Conservation (phyloP, 2,888 invertebrate genomes). For the Glaucopsyche alexis region DNA sequence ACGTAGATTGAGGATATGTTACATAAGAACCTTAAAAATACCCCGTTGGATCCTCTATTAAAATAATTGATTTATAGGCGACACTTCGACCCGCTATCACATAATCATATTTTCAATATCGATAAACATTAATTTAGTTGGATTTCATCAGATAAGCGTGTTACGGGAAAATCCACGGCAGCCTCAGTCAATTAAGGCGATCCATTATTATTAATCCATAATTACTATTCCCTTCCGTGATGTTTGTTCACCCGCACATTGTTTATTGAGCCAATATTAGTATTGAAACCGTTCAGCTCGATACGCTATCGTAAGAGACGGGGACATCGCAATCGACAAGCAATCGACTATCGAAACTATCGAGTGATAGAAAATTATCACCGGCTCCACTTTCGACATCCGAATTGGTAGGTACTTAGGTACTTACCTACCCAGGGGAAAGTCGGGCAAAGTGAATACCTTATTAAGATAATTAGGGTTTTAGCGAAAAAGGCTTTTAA, state of each 20-base stretch:
- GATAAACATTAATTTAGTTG: conserved; percentile 41
- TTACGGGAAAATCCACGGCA: conserved; percentile 41
- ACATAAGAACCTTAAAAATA: too few species aligned
- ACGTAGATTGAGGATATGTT: too few species aligned
- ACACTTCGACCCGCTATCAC: conserved; percentile 27
- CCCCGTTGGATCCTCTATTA: too few species aligned
- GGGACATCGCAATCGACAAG: conserved; percentile 5
- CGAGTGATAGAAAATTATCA: neutral
- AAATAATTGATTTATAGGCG: neutral
- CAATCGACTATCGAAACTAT: too few species aligned
- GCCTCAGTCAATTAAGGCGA: conserved; percentile 48
- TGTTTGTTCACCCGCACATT: conserved; percentile 52
- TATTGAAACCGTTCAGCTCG: conserved; percentile 46
- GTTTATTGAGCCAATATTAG: conserved; percentile 60
- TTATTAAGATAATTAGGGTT: too few species aligned
- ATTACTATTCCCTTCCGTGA: conserved; percentile 55
- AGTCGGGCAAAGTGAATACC: too few species aligned
- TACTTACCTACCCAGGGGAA: too few species aligned
- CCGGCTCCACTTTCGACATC: neutral
- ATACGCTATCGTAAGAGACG: conserved; percentile 30
- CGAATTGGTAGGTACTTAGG: neutral
- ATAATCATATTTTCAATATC: conserved; percentile 38
- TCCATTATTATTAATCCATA: conserved; percentile 67
- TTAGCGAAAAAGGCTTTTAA: too few species aligned
- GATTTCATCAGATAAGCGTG: conserved; percentile 40